A percentile compares a stretch with the other conserved stretches of the same genome.
Evolutionary conservation across 2,888 invertebrate species (phyloP).

Genomic region (Apamea crenata): DNA sequence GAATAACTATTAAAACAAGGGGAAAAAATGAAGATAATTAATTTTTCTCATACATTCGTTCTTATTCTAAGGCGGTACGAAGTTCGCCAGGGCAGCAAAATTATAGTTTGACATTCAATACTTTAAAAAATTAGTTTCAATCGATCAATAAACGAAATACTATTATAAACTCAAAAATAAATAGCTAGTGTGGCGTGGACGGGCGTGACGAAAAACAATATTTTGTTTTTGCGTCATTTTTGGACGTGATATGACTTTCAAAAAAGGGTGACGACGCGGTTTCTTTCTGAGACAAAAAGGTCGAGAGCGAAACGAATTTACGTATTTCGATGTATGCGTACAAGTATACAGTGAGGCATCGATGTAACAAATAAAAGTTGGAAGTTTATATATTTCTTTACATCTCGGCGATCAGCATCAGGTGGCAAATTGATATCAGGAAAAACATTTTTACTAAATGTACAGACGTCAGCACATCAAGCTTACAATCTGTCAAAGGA

Average conservation of each 20-base stretch:
- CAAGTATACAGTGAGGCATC: conserved; percentile 37
- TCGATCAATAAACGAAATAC: neutral
- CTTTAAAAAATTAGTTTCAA: neutral
- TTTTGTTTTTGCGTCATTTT: conserved; percentile 85
- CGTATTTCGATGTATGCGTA: conserved; percentile 69
- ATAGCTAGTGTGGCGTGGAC: conserved; percentile 81
- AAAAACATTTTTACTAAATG: neutral
- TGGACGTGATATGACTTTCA: conserved; percentile 79
- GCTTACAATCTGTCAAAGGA: no score
- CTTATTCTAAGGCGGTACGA: neutral
- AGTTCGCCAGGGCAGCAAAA: neutral
- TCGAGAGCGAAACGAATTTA: conserved; percentile 77
- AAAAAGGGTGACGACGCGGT: conserved; percentile 82
- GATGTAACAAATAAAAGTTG: conserved; percentile 28
- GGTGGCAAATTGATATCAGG: neutral
- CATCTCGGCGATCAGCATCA: neutral
- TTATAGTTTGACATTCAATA: neutral
- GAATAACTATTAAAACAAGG: no score
- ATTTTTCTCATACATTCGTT: no score
- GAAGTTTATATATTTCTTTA: neutral
- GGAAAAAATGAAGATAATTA: neutral
- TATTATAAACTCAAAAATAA: conserved; percentile 78
- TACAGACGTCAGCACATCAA: no score
- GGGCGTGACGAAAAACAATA: conserved; percentile 84
- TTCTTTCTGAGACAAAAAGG: conserved; percentile 79